Conservation (phyloP, 1,140 invertebrate genomes). For the Drosophila novamexicana region DNA sequence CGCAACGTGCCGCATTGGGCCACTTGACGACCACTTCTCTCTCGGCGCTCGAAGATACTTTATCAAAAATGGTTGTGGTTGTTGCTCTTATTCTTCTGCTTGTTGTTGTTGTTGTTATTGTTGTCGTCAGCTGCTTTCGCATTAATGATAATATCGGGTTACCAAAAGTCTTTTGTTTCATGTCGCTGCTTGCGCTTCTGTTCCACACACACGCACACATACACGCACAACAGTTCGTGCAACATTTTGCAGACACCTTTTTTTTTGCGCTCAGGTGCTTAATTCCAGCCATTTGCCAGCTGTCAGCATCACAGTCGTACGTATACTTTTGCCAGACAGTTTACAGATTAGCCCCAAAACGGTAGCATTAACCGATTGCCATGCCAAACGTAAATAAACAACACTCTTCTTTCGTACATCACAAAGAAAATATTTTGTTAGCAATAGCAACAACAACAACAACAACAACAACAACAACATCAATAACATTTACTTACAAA, state of each 20-base stretch:
- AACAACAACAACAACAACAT: conserved; percentile 8
- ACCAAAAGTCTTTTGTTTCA: conserved; percentile 47
- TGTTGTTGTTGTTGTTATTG: conserved; percentile 4
- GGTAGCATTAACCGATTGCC: conserved; percentile 55
- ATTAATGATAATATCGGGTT: conserved; percentile 63
- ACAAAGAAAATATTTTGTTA: conserved; percentile 28
- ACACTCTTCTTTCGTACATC: conserved; percentile 18
- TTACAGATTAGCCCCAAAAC: conserved; percentile 35
- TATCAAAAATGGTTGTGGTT: conserved; percentile 20
- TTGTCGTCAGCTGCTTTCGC: conserved; percentile 36
- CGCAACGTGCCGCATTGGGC: conserved; percentile 3
- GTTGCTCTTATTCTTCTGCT: neutral
- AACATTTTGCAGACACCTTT: conserved; percentile 35
- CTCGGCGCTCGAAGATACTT: conserved; percentile 19
- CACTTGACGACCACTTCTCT: conserved; percentile 17
- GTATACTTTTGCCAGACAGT: conserved; percentile 7
- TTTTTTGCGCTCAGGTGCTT: neutral
- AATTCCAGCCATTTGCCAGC: conserved; percentile 22
- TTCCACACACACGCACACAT: conserved; percentile 24
- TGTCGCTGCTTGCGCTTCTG: conserved; percentile 37
- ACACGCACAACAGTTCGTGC: conserved; percentile 13
- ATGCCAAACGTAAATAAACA: conserved; percentile 70
- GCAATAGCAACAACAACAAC: neutral
- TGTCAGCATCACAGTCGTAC: conserved; percentile 17
- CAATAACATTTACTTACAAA: conserved; percentile 20